These are phyloP conservation scores for Microcebus lehilahytsara DNA, from an alignment of 2,113 vertebrate genomes.

Conservation along the genomic window DNA sequence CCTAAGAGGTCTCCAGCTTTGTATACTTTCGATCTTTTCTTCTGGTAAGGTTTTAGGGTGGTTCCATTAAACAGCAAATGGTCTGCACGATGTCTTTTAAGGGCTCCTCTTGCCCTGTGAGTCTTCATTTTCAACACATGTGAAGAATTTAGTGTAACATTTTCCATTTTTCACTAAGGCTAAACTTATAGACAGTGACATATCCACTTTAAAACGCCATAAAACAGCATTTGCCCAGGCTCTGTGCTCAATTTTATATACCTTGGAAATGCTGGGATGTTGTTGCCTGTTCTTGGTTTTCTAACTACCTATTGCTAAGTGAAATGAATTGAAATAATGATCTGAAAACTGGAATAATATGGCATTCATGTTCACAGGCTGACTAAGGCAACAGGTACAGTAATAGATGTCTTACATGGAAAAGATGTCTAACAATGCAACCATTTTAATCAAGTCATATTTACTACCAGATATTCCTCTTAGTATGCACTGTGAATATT, in stretches of 20 bases:
- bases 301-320: neutral
- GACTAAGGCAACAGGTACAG: neutral
- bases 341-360: neutral
- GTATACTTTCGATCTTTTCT: neutral
- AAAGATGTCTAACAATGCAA: neutral
- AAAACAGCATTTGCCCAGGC: neutral
- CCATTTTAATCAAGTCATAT: rapidly evolving
- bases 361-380: neutral
- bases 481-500: rapidly evolving
- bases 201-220: neutral
- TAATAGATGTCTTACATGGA: neutral
- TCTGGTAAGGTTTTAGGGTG: neutral
- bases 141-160: neutral
- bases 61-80: neutral
- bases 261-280: neutral
- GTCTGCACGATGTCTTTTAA: neutral
- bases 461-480: neutral
- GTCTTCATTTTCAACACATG: slow-evolving; percentile 16
- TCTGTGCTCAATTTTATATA: neutral
- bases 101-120: neutral
- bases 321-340: neutral
- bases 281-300: neutral
- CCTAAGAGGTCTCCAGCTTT: neutral
- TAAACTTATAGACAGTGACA: neutral
- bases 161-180: neutral